Conservation (phyloP, 2,113 vertebrate genomes). For the Aptenodytes forsteri region DNA sequence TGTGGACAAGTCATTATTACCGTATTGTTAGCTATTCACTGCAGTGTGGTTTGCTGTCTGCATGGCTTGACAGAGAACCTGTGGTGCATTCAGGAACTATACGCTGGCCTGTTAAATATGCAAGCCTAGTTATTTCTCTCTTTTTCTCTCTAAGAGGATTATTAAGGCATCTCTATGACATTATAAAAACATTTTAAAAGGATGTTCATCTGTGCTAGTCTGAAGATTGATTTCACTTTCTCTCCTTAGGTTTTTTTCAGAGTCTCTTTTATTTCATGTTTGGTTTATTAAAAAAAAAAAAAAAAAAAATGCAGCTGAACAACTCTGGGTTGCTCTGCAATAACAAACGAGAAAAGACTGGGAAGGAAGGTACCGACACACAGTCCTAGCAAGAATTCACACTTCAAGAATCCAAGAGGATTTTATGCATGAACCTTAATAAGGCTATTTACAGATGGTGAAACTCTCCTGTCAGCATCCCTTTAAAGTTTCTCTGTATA, state of each 20-base stretch:
- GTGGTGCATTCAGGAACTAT: not conserved
- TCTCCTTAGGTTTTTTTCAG: not conserved
- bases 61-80: not conserved
- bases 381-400: not conserved
- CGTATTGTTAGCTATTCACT: not conserved
- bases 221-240: not conserved
- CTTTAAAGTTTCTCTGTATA: conserved; percentile 20
- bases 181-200: not conserved
- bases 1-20: not conserved
- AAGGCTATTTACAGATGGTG: conserved; percentile 24
- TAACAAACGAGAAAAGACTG: not conserved
- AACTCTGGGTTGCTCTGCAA: not conserved
- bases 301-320: not conserved
- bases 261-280: not conserved
- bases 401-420: not conserved
- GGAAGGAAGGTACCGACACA: not conserved
- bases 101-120: not conserved
- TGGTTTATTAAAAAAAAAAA: not conserved
- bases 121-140: not conserved
- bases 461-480: conserved; percentile 25
- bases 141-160: not conserved
- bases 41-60: not conserved
- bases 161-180: not conserved
- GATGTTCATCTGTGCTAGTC: not conserved
- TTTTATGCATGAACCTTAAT: conserved; percentile 35